A percentile compares a stretch with the other conserved stretches of the same genome.
phyloP scores from a whole-genome alignment of 2,888 invertebrate species.

The Ormyrus labotus region DNA sequence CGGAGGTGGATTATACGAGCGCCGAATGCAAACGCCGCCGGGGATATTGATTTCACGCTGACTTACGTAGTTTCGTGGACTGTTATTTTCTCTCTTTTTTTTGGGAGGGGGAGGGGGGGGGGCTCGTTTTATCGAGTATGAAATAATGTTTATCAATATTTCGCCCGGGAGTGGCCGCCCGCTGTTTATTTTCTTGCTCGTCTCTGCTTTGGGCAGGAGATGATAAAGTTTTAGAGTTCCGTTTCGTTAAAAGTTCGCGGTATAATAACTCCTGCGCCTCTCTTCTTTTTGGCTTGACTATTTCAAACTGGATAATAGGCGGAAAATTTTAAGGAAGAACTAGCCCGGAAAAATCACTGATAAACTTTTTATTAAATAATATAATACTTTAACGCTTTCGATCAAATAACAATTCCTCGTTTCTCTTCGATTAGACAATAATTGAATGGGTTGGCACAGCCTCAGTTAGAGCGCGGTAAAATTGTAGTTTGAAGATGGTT shows the following conservation, averaged over 20 bases:
- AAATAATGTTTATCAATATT: conserved; percentile 43
- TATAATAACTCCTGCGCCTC: too few relatives aligned
- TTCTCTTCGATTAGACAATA: too few relatives aligned
- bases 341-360: too few relatives aligned
- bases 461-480: too few relatives aligned
- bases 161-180: neutral
- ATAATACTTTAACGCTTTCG: too few relatives aligned
- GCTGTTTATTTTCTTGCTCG: neutral
- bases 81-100: conserved; percentile 40
- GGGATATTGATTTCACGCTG: conserved; percentile 52
- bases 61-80: conserved; percentile 32
- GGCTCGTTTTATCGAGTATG: conserved; percentile 1
- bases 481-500: too few relatives aligned
- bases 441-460: too few relatives aligned
- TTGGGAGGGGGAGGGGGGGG: too few relatives aligned
- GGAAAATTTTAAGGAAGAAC: neutral
- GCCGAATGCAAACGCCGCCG: conserved; percentile 14
- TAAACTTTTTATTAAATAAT: too few relatives aligned
- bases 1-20: conserved; percentile 27
- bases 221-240: neutral
- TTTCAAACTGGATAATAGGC: conserved; percentile 3
- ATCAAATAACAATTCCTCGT: too few relatives aligned
- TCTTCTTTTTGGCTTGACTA: neutral
- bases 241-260: too few relatives aligned
- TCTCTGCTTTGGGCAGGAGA: neutral